Evolutionary conservation across 2,113 vertebrate genomes (phyloP), one percentile per base, ranked within the genome.

Genomic region (Datnioides undecimradiatus): DNA sequence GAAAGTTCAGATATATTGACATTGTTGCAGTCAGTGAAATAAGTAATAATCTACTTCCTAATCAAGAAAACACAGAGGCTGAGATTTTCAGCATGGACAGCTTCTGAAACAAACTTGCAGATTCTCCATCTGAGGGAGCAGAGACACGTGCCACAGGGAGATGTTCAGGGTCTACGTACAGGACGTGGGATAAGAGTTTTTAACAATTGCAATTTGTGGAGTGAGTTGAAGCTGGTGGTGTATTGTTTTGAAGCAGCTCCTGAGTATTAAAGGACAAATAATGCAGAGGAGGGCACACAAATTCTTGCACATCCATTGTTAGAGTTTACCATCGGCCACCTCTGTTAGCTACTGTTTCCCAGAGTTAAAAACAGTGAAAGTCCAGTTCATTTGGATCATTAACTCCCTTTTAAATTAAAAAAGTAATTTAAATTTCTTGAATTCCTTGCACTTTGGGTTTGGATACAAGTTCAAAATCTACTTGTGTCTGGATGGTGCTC

Each of bases 51-150:
- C n/a, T n/a, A n/a, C n/a, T n/a, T n/a, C n/a, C n/a, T n/a, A n/a
- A n/a, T n/a, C n/a, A n/a, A n/a, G n/a, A n/a, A n/a, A n/a, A n/a
- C n/a, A 76, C 31, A 49, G 29, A 59, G 7, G 6, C 25, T 69
- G 10, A 40, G 16, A 14, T 78, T 43, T 14, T 34, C 55, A 54
- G 45, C 8, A 74, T 1, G 0, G 59, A 74, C 27, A 64, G 41
- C 62, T 29, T 46, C 16, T 36, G n/a, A 66, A 66, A 27, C 29
- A 76, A 55, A 73, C 4, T 45, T 49, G 23, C 19, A 31, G n/a
- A 52, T 52, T 8, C 7, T 63, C 33, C 45, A 62, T 60, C 31
- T 1, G 3, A 62, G 45, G 33, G 34, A 23, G 23, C 19, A 74
- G 16, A 33, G 23, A 49, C 33, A 27, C n/a, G n/a, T 38, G 31